A percentile compares a stretch with the other conserved stretches of the same genome.
phyloP scores from a whole-genome alignment of 2,797 vertebrate species.

The Odontamblyopus lacepedii region DNA sequence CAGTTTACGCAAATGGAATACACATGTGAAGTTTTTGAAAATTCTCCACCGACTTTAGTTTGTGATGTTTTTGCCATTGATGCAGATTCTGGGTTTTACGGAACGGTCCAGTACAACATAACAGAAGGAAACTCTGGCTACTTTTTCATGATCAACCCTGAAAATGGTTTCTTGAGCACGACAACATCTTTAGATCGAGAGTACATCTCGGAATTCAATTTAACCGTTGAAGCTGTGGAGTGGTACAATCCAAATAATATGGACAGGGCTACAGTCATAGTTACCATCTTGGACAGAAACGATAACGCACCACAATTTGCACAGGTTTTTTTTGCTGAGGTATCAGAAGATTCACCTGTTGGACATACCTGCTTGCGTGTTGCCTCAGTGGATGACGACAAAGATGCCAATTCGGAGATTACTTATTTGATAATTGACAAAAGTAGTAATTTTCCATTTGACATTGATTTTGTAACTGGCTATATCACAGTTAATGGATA shows the following conservation, averaged over 20 bases:
- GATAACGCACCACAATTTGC: constrained; percentile 78
- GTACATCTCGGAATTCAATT: constrained; percentile 60
- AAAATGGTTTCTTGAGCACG: constrained; percentile 71
- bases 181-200: constrained; percentile 75
- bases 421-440: constrained; percentile 67
- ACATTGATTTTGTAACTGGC: constrained; percentile 68
- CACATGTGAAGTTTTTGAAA: constrained; percentile 77
- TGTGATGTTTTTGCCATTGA: constrained; percentile 77
- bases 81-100: constrained; percentile 67
- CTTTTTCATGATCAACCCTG: constrained; percentile 71
- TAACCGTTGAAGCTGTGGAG: constrained; percentile 74
- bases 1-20: constrained; percentile 73
- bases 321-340: constrained; percentile 66
- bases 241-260: constrained; percentile 53
- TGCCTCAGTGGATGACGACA: constrained; percentile 72
- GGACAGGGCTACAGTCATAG: constrained; percentile 57
- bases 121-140: constrained; percentile 60
- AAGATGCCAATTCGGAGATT: constrained; percentile 63
- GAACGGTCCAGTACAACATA: constrained; percentile 73
- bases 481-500: constrained; percentile 54
- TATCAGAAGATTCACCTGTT: constrained; percentile 70
- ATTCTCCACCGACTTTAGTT: constrained; percentile 60
- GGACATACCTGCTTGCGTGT: constrained; percentile 70
- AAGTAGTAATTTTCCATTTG: constrained; percentile 62
- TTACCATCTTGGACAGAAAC: constrained; percentile 77